Percentiles rank a stretch among this genome's conserved stretches.
Conservation (phyloP, 2,888 invertebrate species). For the Nomada ruficornis region DNA sequence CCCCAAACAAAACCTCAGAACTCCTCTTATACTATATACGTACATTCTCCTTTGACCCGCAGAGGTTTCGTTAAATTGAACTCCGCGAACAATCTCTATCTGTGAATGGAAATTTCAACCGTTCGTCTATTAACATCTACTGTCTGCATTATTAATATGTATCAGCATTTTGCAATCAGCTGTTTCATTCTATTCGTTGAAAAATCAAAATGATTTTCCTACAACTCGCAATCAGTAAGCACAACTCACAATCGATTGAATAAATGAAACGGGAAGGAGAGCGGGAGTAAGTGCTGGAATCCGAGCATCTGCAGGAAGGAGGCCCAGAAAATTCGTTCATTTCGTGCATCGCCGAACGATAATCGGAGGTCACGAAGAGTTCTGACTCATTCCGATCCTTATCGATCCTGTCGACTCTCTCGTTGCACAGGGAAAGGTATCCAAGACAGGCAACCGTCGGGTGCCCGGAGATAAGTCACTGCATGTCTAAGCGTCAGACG, state of each 20-base stretch:
- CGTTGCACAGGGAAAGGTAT: conserved; percentile 66
- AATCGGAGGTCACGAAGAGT: conserved; percentile 63
- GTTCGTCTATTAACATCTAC: too few relatives aligned
- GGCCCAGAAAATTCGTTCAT: conserved; percentile 19
- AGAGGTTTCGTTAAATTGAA: conserved; percentile 22
- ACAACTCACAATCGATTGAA: not conserved
- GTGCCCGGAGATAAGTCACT: conserved; percentile 75
- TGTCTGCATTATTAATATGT: too few relatives aligned
- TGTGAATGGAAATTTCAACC: too few relatives aligned
- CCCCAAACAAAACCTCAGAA: conserved; percentile 53
- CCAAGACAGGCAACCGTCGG: conserved; percentile 71
- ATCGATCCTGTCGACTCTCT: conserved; percentile 69
- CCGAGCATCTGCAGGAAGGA: not conserved
- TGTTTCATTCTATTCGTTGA: too few relatives aligned
- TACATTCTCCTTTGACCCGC: not conserved
- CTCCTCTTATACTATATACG: not conserved
- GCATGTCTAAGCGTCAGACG: conserved; percentile 75
- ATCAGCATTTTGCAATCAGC: too few relatives aligned
- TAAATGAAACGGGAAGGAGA: not conserved
- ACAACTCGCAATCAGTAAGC: too few relatives aligned
- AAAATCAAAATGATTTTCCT: too few relatives aligned
- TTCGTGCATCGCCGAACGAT: conserved; percentile 57
- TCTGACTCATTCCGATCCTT: conserved; percentile 72
- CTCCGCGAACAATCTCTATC: too few relatives aligned
- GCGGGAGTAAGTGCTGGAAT: not conserved